Base-by-base conservation (phyloP, 2,888 invertebrate genomes). In the Bombylius discolor region DNA sequence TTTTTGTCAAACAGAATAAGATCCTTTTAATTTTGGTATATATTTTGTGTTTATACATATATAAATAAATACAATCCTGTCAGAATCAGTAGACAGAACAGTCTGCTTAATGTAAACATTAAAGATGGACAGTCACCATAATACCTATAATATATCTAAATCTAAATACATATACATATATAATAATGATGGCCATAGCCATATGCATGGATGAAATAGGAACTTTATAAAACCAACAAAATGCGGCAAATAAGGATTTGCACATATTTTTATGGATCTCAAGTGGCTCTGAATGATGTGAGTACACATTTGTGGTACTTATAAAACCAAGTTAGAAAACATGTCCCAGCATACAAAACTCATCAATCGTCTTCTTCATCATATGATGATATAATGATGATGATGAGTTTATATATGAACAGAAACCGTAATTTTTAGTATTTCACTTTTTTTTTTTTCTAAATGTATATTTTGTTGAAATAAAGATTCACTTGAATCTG, bases 191-290 rank as follows among this genome's bases (percentile, higher is more conserved):
- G 23, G 23, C 23, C 23, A 23, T 23, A 23, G 48, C 39, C 49
- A 39, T 48, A 42, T 53, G 53, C 48, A 53, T 36, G 44, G 39
- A 47, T 23, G 23, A 54, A 54, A 54, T 54, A 45, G 49, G 48
- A 49, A 54, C 54, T 44, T 13, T 52, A 36, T 42, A 52, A 54
- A 54, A 54, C 54, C 54, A 54, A 54, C 54, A 54, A 49, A 54
- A 54, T 54, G 54, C 45, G 54, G 54, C 54, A 54, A 54, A 54
- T 49, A 54, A 54, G 54, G 54, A 54, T 54, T 54, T 54, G 54
- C 54, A 54, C 54, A 54, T 49, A 54, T 54, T 54, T 54, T 54
- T 54, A 54, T 54, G 49, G 49, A 49, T 49, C 54, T 54, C 54
- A 54, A 54, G 54, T 54, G 54, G 54, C 49, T 54, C 49, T 49